Base-by-base conservation (phyloP, 1,140 invertebrate species). In the Philopotamus ludificatus region DNA sequence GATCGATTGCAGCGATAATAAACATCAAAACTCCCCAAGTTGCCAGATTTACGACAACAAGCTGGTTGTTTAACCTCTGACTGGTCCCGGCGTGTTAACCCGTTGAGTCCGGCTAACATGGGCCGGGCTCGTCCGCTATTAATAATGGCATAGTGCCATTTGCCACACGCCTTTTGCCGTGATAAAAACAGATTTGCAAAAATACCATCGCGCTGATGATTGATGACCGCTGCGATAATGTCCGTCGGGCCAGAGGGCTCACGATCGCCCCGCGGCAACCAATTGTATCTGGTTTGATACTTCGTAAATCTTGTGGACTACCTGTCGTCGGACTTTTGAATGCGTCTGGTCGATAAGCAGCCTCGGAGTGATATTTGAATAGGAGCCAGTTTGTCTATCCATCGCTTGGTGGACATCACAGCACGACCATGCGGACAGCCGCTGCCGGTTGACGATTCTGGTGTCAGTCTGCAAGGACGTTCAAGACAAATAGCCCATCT, bases 281-380 rank as follows among this genome's bases (percentile, higher is more conserved):
- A n/a, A n/a, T n/a, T n/a, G n/a, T n/a, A n/a, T n/a, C n/a, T n/a
- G n/a, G n/a, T n/a, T n/a, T n/a, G n/a, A 34, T 4, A 7, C 28
- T 34, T 34, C 28, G 28, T 34, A 12, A 12, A 34, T 7, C 12
- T 12, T 34, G 12, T 34, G 28, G 28, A n/a, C n/a, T n/a, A n/a
- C n/a, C n/a, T 34, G 28, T 12, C 28, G 28, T 53, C 16, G 23
- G 9, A 20, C 42, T 22, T 20, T 62, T 62, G 45, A 58, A 65
- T 57, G 34, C 54, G 42, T 15, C 34, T 39, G 54, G 23, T 28
- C 34, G 16, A 22, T 55, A 55, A 55, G 51, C 18, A 12, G 9
- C 16, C 45, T 55, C 57, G 49, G 63, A 65, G 63, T 65, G 63
- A 65, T 65, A 60, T 59, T 25, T 65, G 63, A 65, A 65, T 65